Evolutionary conservation across 37 sponge, comb jelly and placozoan species (phyloP).

Genomic region (Crambe crambe): DNA sequence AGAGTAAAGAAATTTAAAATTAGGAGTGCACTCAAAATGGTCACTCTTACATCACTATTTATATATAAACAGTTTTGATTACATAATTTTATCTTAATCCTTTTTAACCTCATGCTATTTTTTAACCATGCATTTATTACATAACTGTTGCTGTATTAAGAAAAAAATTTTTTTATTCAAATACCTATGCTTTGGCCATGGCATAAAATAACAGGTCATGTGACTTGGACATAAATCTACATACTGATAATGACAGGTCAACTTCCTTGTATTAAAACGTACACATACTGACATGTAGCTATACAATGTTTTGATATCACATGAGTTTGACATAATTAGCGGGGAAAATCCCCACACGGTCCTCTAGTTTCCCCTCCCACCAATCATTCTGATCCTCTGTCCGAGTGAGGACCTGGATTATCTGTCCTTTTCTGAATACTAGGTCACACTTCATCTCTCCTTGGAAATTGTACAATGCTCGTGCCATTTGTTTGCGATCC

Average conservation of each 20-base stretch:
- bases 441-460: conserved; percentile 91
- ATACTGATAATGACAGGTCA: too few relatives aligned
- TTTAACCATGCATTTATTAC: neutral
- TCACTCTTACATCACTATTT: neutral
- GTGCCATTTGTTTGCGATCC: conserved; percentile 56
- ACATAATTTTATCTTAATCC: neutral
- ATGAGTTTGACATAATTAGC: conserved; percentile 92
- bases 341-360: conserved; percentile 93
- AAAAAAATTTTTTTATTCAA: neutral
- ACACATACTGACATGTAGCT: too few relatives aligned
- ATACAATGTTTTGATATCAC: too few relatives aligned
- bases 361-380: conserved; percentile 96
- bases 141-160: neutral
- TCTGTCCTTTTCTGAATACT: conserved; percentile 86
- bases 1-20: too few relatives aligned
- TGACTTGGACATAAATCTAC: too few relatives aligned
- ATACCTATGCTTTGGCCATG: neutral
- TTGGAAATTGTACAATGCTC: conserved; percentile 78
- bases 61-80: too few relatives aligned
- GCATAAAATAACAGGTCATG: too few relatives aligned
- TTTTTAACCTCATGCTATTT: neutral
- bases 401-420: conserved; percentile 77
- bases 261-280: too few relatives aligned
- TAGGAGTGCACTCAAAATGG: neutral
- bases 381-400: conserved; percentile 75